These are phyloP conservation scores for Hylaeus volcanicus DNA, from an alignment of 1,140 invertebrate species.

Conservation along the genomic window DNA sequence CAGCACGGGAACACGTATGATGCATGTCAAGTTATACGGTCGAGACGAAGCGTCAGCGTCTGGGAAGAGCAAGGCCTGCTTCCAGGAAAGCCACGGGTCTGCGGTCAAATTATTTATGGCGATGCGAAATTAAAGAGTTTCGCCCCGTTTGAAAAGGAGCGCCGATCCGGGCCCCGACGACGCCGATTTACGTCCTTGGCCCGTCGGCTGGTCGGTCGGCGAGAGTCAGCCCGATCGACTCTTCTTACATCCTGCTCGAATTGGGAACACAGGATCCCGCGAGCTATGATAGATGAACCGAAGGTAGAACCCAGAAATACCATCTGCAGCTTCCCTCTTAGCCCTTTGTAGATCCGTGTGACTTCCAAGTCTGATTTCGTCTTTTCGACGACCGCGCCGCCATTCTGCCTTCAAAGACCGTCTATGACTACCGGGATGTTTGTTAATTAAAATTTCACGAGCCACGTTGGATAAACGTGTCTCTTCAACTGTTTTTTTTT, in stretches of 20 bases:
- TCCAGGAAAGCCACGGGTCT: conserved; percentile 73
- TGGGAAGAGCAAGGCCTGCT: conserved; percentile 66
- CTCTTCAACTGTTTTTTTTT: too few relatives aligned
- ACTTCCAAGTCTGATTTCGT: too few relatives aligned
- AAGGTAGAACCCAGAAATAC: background rate
- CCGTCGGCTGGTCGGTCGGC: conserved; percentile 42
- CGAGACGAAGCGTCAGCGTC: conserved; percentile 34
- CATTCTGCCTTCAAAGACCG: too few relatives aligned
- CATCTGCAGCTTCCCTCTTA: background rate
- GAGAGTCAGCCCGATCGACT: conserved; percentile 11
- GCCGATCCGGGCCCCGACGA: conserved; percentile 54
- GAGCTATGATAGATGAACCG: conserved; percentile 13
- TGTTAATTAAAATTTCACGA: too few relatives aligned
- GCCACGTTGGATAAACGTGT: too few relatives aligned
- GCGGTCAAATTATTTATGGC: conserved; percentile 80
- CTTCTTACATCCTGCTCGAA: conserved; percentile 37
- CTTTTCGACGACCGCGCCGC: too few relatives aligned
- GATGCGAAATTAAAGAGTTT: conserved; percentile 80
- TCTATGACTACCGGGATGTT: too few relatives aligned
- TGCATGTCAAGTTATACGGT: conserved; percentile 34
- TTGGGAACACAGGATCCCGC: background rate
- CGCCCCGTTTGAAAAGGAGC: conserved; percentile 74
- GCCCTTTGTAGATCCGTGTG: too few relatives aligned
- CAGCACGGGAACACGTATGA: conserved; percentile 28
- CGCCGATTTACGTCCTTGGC: conserved; percentile 66